phyloP scores from a whole-genome alignment of 2,888 invertebrate species.

The Heliconius erato region DNA sequence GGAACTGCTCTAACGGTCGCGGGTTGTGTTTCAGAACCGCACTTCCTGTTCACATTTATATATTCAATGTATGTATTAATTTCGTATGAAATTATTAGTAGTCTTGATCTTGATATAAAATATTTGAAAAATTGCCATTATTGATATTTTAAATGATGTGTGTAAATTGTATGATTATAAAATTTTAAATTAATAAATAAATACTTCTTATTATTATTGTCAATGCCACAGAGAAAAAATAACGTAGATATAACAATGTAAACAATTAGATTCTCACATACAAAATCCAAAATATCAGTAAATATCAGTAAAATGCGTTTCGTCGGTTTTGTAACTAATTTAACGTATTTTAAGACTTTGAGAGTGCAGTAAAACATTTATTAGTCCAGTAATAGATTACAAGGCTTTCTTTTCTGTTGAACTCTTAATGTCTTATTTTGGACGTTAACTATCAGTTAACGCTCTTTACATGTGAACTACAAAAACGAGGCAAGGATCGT shows the following conservation, averaged over 20 bases:
- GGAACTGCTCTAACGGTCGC: constrained; percentile 44
- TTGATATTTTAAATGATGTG: background rate
- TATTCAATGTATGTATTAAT: background rate
- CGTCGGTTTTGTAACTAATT: background rate
- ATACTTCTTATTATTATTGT: no score
- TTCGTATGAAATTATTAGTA: background rate
- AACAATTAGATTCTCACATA: no score
- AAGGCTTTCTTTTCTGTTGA: constrained; percentile 28
- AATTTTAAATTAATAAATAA: no score
- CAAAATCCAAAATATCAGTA: no score
- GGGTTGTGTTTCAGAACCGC: constrained; percentile 57
- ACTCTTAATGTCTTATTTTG: constrained; percentile 38
- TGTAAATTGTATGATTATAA: background rate
- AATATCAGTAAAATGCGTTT: background rate
- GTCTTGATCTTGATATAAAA: fast-evolving
- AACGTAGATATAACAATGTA: no score
- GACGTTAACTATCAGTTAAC: constrained; percentile 36
- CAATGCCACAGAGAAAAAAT: no score
- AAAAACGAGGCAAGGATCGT: constrained; percentile 3
- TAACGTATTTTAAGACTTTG: background rate
- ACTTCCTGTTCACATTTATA: constrained; percentile 18
- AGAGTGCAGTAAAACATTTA: constrained; percentile 43
- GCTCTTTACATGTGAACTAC: constrained; percentile 15
- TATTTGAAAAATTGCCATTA: background rate
- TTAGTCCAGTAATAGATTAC: constrained; percentile 34